Evolutionary conservation across 2,113 vertebrate genomes (phyloP), one percentile per base, ranked within the genome.

Genomic region (Saguinus imperator): DNA sequence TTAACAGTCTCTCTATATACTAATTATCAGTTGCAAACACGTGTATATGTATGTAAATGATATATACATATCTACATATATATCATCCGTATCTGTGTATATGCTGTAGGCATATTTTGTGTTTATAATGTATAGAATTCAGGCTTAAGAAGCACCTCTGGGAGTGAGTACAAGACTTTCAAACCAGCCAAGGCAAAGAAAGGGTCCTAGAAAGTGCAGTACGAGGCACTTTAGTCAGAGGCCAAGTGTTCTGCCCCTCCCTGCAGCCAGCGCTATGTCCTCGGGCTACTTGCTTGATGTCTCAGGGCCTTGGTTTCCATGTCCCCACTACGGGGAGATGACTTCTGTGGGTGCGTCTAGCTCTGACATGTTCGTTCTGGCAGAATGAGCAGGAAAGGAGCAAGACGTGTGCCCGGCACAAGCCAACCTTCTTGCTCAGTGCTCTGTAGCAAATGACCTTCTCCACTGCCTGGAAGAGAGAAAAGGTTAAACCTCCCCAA

Each of bases 401-500:
- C 57, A 45, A 43, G 91, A 57, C 1, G 0, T 73, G 29, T 80
- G 17, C 80, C 43, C 1, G 5, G 45, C 57, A 7, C 0, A 0
- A 40, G 45, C 45, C 40, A 73, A 68, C 55, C 77, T 89, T 88
- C 85, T 87, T 89, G 80, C 48, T 95, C 52, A 52, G 25, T 89
- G 82, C 75, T 58, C 10, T 61, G 43, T n/a, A 80, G 73, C 87
- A 76, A 92, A 55, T 92, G 89, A 40, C 84, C 58, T n/a, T 76
- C 52, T 57, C 48, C 89, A 83, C 86, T 16, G 0, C 72, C 1
- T 2, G 23, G 35, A 85, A 82, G 91, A 84, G 89, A 95, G 85
- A 89, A 96, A 70, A 93, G 91, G 48, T 86, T 89, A 89, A 9
- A 27, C 73, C 64, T 93, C 64, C 86, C 48, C 43, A 27, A 45